These are phyloP conservation scores for Norana najaformis DNA, from an alignment of 2,888 invertebrate genomes.

Conservation along the genomic window DNA sequence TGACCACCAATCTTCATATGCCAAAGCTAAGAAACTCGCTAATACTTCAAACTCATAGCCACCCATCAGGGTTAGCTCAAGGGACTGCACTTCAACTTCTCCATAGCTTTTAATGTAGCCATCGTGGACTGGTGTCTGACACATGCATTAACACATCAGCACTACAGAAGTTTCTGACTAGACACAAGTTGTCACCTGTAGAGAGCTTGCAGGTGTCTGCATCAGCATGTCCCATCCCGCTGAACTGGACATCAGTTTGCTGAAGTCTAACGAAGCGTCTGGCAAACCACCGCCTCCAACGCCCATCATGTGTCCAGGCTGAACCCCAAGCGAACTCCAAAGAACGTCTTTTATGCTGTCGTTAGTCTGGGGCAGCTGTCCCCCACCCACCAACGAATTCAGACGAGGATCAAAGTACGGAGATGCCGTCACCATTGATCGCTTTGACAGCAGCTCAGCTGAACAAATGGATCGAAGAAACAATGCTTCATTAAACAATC, in stretches of 20 bases:
- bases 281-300: neutral
- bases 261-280: neutral
- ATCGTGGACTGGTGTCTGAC: neutral
- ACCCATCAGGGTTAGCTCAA: neutral
- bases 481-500: neutral
- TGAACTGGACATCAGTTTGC: neutral
- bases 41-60: neutral
- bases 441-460: neutral
- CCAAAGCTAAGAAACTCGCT: neutral
- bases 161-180: neutral
- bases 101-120: neutral
- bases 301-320: neutral
- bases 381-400: neutral
- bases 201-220: neutral
- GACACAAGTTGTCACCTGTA: neutral
- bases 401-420: neutral
- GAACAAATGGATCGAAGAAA: neutral
- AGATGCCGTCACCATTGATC: neutral
- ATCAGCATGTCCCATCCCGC: neutral
- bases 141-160: neutral
- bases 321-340: neutral
- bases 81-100: too few species aligned
- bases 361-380: neutral
- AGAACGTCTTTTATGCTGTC: neutral
- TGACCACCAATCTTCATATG: neutral